Percentiles rank a stretch among this genome's conserved stretches.
phyloP scores from a whole-genome alignment of 1,140 invertebrate species.

The Lerema accius region DNA sequence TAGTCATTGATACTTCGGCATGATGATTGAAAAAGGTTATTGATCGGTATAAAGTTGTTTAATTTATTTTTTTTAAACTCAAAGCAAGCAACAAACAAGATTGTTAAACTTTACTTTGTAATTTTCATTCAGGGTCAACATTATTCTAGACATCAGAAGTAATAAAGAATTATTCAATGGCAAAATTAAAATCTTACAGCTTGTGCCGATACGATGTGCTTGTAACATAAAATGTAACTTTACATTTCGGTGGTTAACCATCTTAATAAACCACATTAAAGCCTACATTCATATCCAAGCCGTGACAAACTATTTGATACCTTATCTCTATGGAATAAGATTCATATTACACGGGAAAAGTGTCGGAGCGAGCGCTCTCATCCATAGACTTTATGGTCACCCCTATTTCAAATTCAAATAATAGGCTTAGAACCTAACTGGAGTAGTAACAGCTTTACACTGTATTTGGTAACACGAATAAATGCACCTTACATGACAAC shows the following conservation, averaged over 20 bases:
- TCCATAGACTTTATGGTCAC: conserved; percentile 39
- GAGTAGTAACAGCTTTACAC: conserved; percentile 32
- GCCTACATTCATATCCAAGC: background rate
- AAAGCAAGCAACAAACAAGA: too few species aligned
- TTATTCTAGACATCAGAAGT: too few species aligned
- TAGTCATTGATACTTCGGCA: too few species aligned
- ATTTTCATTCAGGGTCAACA: too few species aligned
- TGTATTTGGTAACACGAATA: conserved; percentile 41
- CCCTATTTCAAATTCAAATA: conserved; percentile 41
- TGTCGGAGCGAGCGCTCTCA: background rate
- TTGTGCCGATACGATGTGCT: background rate
- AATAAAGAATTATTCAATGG: too few species aligned
- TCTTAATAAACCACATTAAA: conserved; percentile 21
- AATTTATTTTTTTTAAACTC: too few species aligned
- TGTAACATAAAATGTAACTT: conserved; percentile 8
- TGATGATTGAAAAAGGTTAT: too few species aligned
- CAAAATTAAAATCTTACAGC: too few species aligned
- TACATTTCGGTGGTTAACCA: conserved; percentile 11
- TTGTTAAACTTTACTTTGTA: too few species aligned
- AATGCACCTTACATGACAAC: conserved; percentile 39
- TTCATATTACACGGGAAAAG: background rate
- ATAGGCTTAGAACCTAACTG: conserved; percentile 44
- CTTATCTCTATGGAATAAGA: background rate
- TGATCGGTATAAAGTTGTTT: too few species aligned
- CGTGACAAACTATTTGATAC: background rate